Evolutionary conservation across 2,113 vertebrate genomes (phyloP).

Genomic region (Pongo pygmaeus): DNA sequence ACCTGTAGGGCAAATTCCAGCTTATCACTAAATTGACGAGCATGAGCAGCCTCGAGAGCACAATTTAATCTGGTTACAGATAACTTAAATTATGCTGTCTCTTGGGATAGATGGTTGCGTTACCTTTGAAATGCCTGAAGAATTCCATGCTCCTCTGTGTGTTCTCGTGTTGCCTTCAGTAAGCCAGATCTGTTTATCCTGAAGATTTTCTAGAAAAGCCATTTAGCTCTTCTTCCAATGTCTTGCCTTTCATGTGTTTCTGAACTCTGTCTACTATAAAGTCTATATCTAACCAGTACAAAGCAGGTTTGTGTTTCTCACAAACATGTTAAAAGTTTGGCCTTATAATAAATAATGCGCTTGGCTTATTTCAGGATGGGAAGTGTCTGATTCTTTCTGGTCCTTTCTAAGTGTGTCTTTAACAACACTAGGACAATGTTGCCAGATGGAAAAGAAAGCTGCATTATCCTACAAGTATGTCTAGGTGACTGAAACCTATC

Average conservation of each 20-base stretch:
- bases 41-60: neutral
- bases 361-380: neutral
- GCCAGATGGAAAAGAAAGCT: neutral
- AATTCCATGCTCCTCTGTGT: neutral
- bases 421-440: neutral
- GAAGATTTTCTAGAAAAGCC: neutral
- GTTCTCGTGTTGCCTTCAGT: neutral
- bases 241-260: neutral
- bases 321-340: neutral
- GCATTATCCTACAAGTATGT: neutral
- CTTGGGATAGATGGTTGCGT: neutral
- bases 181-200: neutral
- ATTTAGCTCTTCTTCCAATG: conserved; percentile 22
- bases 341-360: neutral
- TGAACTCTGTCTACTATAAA: neutral
- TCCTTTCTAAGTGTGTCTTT: neutral
- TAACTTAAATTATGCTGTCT: conserved; percentile 17
- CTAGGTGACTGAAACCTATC: neutral
- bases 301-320: neutral
- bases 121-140: neutral
- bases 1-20: neutral
- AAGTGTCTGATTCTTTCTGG: neutral
- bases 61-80: conserved; percentile 33
- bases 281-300: neutral
- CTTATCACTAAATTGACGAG: conserved; percentile 7